phyloP scores from a whole-genome alignment of 2,113 vertebrate genomes.

The Cryptotis parvus region DNA sequence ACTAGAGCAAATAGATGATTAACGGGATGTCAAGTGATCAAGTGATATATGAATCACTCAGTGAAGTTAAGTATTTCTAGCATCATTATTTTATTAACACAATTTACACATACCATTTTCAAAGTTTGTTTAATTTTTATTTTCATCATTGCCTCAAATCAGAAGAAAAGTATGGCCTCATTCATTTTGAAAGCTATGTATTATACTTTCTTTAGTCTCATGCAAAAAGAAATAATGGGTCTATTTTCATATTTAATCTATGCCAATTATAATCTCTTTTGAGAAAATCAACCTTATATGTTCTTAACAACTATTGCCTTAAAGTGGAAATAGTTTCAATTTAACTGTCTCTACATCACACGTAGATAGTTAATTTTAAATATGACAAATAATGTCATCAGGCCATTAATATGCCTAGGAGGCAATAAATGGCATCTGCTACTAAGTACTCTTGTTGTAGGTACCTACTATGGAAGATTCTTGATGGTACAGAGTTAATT shows the following conservation, averaged over 20 bases:
- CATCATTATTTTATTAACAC: neutral
- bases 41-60: neutral
- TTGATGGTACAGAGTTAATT: constrained; percentile 14
- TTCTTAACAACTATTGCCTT: neutral
- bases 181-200: neutral
- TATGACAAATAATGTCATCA: neutral
- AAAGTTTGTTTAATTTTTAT: neutral
- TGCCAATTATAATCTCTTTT: neutral
- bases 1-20: too few relatives aligned
- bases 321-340: neutral
- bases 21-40: too few relatives aligned
- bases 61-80: neutral
- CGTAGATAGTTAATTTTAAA: neutral
- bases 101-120: neutral
- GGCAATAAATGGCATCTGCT: neutral
- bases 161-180: neutral
- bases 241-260: neutral
- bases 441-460: neutral
- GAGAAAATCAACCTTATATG: neutral
- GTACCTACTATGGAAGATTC: neutral
- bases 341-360: neutral
- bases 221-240: neutral
- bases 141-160: neutral
- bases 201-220: neutral
- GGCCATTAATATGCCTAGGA: neutral